Base-by-base conservation (phyloP, 1,140 invertebrate genomes). In the Manduca sexta region DNA sequence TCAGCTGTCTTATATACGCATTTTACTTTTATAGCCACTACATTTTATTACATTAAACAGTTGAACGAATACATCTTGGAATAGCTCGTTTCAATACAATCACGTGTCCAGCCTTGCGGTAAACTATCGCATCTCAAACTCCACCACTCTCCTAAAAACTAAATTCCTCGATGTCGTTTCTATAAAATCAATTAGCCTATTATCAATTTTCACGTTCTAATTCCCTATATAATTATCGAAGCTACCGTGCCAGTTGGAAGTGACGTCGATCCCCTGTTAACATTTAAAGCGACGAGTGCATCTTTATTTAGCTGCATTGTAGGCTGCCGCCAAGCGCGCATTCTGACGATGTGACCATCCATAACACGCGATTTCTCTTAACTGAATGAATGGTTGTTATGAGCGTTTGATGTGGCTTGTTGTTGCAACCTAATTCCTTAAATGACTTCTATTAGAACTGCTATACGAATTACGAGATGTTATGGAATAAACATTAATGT, bases 301-400 rank as follows among this genome's bases (percentile, higher is more conserved):
- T 52, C 18, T 48, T 52, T 45, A 54, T 47, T 54, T 41, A 33
- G 44, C 33, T 45, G 56, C 34, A 34, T 47, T 12, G 21, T 35
- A 45, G 45, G 53, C 48, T 59, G 50, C 58, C 47, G 44, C 52
- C 4, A 42, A 49, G 40, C 45, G 49, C 57, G 64, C 65, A 69
- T 72, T 66, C 69, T 69, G 43, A 3, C 30, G 47, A 47, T 21
- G 41, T 60, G 59, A 60, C 65, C 66, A 61, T 60, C 60, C 64
- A 51, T 59, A 59, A 50, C 60, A 40, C 21, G 38, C 49, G 56
- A 60, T 69, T 66, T 72, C 65, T 60, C 56, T 58, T 45, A 46
- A 45, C 58, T 29, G 43, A 47, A 35, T 56, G 35, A 50, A 50
- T 45, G 12, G 15, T 44, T 30, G 38, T 26, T 43, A 45, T 43